Evolutionary conservation across 2,888 invertebrate genomes (phyloP).

Genomic region (Formica aserva): DNA sequence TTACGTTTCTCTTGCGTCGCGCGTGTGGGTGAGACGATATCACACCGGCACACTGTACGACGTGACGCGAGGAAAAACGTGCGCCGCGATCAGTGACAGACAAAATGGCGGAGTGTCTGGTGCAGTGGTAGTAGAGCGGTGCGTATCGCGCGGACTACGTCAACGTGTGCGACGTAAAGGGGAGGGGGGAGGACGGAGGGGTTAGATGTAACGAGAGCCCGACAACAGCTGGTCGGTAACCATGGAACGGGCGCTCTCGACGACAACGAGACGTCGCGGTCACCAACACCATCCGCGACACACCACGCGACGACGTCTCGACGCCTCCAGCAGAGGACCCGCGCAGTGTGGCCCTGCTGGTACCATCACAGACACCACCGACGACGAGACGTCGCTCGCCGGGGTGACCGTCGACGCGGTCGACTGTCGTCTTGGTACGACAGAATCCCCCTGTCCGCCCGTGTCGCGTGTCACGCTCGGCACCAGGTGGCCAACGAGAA

Average conservation of each 20-base stretch:
- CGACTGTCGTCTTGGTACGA: background rate
- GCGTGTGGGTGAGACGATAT: background rate
- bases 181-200: conserved; percentile 83
- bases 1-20: background rate
- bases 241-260: conserved; percentile 81
- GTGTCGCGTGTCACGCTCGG: conserved; percentile 10
- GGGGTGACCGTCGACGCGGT: background rate
- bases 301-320: conserved; percentile 82
- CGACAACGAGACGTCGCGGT: conserved; percentile 83
- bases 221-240: conserved; percentile 64
- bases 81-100: conserved; percentile 81
- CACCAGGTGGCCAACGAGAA: conserved; percentile 46
- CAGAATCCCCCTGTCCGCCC: background rate
- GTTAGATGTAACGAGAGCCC: conserved; percentile 34
- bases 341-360: conserved; percentile 85
- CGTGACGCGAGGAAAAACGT: conserved; percentile 45
- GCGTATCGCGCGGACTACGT: conserved; percentile 70
- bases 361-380: conserved; percentile 50
- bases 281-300: conserved; percentile 85
- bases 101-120: conserved; percentile 86
- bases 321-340: conserved; percentile 84
- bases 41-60: background rate
- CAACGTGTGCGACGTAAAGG: conserved; percentile 86
- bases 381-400: conserved; percentile 26
- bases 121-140: conserved; percentile 84